Evolutionary conservation across 2,888 invertebrate species (phyloP), one percentile per base, ranked within the genome.

Genomic region (Agonopterix heracliana): DNA sequence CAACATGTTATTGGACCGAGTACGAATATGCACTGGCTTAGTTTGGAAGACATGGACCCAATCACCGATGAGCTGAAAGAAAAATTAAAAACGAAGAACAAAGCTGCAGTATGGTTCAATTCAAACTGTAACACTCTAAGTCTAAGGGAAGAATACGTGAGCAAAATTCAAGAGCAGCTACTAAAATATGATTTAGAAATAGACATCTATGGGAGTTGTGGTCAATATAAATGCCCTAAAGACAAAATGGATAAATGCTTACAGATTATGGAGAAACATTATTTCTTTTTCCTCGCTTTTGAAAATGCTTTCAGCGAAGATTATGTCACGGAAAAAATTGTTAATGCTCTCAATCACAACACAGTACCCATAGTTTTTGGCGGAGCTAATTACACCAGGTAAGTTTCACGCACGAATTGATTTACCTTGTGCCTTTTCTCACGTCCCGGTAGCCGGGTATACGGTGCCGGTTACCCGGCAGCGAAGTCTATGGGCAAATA

Each of bases 351-450:
- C n/a, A 88, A 91, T 57, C 89, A 91, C 65, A 81, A 91, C 63
- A 85, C 92, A 1, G 82, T 93, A 10, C 93, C 93, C 0, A 87
- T 93, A 4, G 93, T 93, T 3, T 92, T 90, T 77, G 93, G 93
- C 1, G 91, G 91, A 42, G 90, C 90, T 46, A 90, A 93, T 73
- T 93, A 93, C 71, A 75, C 72, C 36, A 81, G 81, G 85, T 79
- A 46, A 44, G 11, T 9, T 17, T 14, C 26, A 3, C 26, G 26
- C 7, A 26, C 26, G 26, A 26, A 26, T 26, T 26, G 3, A 26
- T 7, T 26, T 5, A 26, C 5, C 5, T 26, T 17, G 17, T 26
- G 26, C 26, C 26, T 26, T 26, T 26, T 26, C 26, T 26, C 26
- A 26, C 26, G 26, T 26, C 26, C 26, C 26, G 7, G 5, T 26